Evolutionary conservation across 2,797 vertebrate species (phyloP), one percentile per base, ranked within the genome.

Genomic region (Anabacerthia variegaticeps): DNA sequence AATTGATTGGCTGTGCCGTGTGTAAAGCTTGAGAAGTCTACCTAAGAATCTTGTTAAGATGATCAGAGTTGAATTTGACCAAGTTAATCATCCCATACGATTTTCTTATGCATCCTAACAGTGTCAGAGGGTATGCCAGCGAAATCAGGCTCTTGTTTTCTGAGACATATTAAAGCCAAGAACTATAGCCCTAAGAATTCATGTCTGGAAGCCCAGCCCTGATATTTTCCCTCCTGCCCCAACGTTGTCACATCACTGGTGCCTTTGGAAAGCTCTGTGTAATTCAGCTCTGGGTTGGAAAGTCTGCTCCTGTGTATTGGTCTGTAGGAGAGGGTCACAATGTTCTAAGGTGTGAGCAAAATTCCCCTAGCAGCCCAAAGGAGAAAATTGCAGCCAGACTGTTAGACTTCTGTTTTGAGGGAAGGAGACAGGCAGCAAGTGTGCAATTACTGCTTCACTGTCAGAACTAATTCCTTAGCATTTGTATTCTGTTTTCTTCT

Each of bases 221-320:
- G 34, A 2, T 65, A 44, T 36, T 55, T 26, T 4, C 3, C 2
- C 2, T 13, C 15, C 18, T 41, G 21, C 27, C 43, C 21, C 18
- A 56, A 17, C 28, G 21, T 10, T 37, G 2, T 56, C 13, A 24
- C 46, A 28, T 78, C 41, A n/a, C 19, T 39, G 46, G 5, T 74
- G 61, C 23, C 44, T 83, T 83, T 88, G 24, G 37, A 74, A 69
- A 85, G 28, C 27, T 58, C 16, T 74, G 4, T 4, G 4, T 80
- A 34, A 49, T 68, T 89, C 28, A 61, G 23, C 22, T 66, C 24
- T 48, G 36, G 41, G 13, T 52, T 28, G 11, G 30, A 54, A 75
- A 61, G 18, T 62, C 44, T 16, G 2, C 9, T 78, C 2, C 44
- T 1, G 0, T 66, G 7, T 37, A 18, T 10, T 4, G 7, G 4